A percentile compares a stretch with the other conserved stretches of the same genome.
phyloP scores from a whole-genome alignment of 2,888 invertebrate species.

The Acronicta leporina region DNA sequence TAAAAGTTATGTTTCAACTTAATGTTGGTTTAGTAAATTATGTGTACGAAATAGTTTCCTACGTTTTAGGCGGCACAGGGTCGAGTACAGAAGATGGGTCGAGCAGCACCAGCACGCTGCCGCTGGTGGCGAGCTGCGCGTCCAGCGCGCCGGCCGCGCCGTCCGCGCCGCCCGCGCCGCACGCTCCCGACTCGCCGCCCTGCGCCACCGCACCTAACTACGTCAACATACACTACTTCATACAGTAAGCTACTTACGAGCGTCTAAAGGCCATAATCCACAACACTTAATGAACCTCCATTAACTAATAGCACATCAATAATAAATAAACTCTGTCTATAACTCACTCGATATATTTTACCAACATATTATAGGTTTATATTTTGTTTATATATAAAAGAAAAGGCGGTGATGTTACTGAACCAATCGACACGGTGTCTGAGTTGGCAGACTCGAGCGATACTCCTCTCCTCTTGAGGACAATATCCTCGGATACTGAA shows the following conservation, averaged over 20 bases:
- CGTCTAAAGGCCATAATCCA: neutral
- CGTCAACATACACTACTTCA: constrained; percentile 97
- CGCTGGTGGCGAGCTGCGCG: constrained; percentile 74
- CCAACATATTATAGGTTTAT: neutral
- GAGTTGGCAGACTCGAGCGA: constrained; percentile 81
- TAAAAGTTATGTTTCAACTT: too few relatives aligned
- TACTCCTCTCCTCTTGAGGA: constrained; percentile 87
- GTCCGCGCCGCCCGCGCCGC: constrained; percentile 71
- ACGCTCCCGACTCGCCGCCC: constrained; percentile 92
- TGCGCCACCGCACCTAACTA: constrained; percentile 94
- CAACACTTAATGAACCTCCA: too few relatives aligned
- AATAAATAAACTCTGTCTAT: too few relatives aligned
- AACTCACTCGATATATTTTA: too few relatives aligned
- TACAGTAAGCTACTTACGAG: constrained; percentile 90
- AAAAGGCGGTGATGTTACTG: constrained; percentile 77
- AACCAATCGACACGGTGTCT: constrained; percentile 75
- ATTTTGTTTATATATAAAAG: constrained; percentile 54
- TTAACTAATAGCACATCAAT: neutral
- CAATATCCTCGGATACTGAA: constrained; percentile 90
- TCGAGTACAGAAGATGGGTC: constrained; percentile 92
- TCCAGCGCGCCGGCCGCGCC: constrained; percentile 47
- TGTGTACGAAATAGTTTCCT: neutral
- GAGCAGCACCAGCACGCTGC: constrained; percentile 89
- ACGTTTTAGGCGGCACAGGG: constrained; percentile 85
- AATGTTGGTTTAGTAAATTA: neutral